phyloP scores from a whole-genome alignment of 1,140 invertebrate species.

The Drosophila novamexicana region DNA sequence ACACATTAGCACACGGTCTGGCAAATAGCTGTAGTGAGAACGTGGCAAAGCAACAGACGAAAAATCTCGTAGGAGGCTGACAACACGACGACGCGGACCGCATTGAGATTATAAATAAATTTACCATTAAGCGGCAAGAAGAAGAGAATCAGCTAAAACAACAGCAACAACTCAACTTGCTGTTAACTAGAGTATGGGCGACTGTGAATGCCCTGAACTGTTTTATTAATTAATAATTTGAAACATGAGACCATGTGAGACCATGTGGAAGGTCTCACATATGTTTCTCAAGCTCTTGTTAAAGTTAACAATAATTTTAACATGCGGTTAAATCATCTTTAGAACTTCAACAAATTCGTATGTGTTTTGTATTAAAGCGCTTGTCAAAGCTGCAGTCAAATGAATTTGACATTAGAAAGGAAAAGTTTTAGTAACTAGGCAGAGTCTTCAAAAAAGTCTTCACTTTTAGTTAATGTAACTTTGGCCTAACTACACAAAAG shows the following conservation, averaged over 20 bases:
- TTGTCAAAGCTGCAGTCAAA: too few relatives aligned
- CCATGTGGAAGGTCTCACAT: background rate
- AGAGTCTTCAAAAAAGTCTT: too few relatives aligned
- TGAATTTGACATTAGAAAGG: too few relatives aligned
- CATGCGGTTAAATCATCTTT: too few relatives aligned
- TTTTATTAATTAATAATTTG: background rate
- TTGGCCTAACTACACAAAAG: too few relatives aligned
- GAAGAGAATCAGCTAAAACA: constrained; percentile 10
- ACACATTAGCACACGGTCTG: constrained; percentile 19
- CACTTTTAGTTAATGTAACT: too few relatives aligned
- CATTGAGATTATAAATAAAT: constrained; percentile 70
- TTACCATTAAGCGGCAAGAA: constrained; percentile 30
- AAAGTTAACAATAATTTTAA: background rate
- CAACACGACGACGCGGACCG: constrained; percentile 24
- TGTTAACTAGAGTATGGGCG: background rate
- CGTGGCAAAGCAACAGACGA: constrained; percentile 42
- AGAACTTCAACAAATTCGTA: too few relatives aligned
- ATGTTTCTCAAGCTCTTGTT: background rate
- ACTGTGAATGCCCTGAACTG: background rate
- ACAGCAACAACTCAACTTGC: background rate
- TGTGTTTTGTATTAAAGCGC: too few relatives aligned
- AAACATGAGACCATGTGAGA: background rate
- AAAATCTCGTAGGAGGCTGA: constrained; percentile 35
- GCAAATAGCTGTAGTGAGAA: constrained; percentile 21
- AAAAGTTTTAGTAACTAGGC: too few relatives aligned